phyloP scores from a whole-genome alignment of 2,888 invertebrate species.

The Nephrotoma appendiculata region DNA sequence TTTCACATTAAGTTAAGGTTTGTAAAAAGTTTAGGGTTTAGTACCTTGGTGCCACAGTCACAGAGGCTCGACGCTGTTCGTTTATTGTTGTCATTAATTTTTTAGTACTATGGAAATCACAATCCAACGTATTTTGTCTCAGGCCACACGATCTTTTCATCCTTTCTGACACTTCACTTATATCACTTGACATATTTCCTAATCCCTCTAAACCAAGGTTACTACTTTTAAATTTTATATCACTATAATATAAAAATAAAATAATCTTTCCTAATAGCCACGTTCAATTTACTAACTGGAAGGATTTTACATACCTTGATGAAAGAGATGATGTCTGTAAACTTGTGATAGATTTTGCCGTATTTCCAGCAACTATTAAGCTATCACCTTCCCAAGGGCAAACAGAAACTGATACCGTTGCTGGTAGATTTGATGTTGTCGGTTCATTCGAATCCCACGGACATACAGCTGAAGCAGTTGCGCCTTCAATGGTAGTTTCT shows the following conservation, averaged over 20 bases:
- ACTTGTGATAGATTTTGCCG: background rate
- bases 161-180: slow-evolving; percentile 46
- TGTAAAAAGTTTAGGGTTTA: background rate
- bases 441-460: slow-evolving; percentile 26
- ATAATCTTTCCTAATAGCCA: background rate
- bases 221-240: background rate
- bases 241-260: background rate
- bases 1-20: background rate
- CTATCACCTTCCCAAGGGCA: slow-evolving; percentile 26
- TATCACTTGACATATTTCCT: slow-evolving; percentile 31
- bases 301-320: background rate
- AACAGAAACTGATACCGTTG: slow-evolving; percentile 17
- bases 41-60: slow-evolving; percentile 29
- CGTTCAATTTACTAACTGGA: background rate
- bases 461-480: slow-evolving; percentile 23
- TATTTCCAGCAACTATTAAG: background rate
- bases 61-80: slow-evolving; percentile 30
- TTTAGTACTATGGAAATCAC: slow-evolving; percentile 38
- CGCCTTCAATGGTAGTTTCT: slow-evolving; percentile 23
- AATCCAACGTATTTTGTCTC: slow-evolving; percentile 53
- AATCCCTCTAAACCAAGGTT: background rate
- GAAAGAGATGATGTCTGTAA: background rate
- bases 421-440: background rate
- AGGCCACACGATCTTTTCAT: slow-evolving; percentile 47
- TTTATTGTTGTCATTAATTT: slow-evolving; percentile 24